Base-by-base conservation (phyloP, 2,888 invertebrate genomes). In the Tetragonisca angustula region DNA sequence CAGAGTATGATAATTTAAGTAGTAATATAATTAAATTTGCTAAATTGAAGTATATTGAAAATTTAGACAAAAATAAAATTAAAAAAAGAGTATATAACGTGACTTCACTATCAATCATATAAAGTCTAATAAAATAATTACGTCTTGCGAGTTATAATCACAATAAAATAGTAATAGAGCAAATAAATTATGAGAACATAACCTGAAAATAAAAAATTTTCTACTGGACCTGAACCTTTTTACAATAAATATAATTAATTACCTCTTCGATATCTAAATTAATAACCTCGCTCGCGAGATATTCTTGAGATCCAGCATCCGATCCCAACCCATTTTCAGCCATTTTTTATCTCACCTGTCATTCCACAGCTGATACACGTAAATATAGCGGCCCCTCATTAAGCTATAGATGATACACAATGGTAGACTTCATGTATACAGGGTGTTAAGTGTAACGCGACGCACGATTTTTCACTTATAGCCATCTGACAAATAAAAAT, bases 201-300 rank as follows among this genome's bases (percentile, higher is more conserved):
- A 87, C 86, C 86, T 87, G 21, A 79, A 81, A 74, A 64, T 56
- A 21, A 21, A 17, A 56, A 27, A 27, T 9, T 32, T 6, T 13
- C 49, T 54, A 27, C n/a, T 54, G 65, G 1, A 17, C 27, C 19
- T 56, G 59, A 56, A 21, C 36, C 73, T 70, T 50, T 0, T 36
- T 19, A 27, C 17, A 49, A 43, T 21, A 13, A 50, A 56, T 21
- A 50, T 36, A 65, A 15, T 75, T 61, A 52, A 82, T 79, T 94
- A 97, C 97, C 95, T 97, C 97, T 93, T 97, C 97, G 86, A 97
- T 96, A 93, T 97, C 97, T 88, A 97, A 95, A 93, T 96, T 96
- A 84, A 96, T 91, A 4, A 95, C 94, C 84, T 95, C 95, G 27
- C 94, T 93, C 81, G 95, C 95, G 86, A 97, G 95, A 93, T 97